These are phyloP conservation scores for Menidia beryllina DNA, from an alignment of 2,113 vertebrate genomes.

Conservation along the genomic window DNA sequence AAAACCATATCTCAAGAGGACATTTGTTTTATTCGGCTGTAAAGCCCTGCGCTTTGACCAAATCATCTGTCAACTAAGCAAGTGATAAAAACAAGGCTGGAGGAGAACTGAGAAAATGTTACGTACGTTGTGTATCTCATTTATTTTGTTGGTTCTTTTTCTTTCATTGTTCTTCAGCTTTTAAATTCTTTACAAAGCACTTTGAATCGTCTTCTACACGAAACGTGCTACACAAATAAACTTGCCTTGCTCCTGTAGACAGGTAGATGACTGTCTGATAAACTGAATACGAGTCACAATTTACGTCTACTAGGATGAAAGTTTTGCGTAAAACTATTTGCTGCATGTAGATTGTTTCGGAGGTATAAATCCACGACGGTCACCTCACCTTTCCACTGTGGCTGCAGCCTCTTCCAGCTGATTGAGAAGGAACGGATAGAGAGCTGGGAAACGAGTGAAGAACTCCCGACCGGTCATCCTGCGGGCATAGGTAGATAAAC, in stretches of 20 bases:
- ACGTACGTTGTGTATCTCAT: too few relatives aligned
- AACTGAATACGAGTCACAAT: conserved; percentile 12
- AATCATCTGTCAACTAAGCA: conserved; percentile 28
- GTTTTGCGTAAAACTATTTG: conserved; percentile 27
- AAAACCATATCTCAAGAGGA: conserved; percentile 23
- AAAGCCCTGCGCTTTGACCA: conserved; percentile 29
- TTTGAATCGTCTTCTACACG: too few relatives aligned
- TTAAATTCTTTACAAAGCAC: too few relatives aligned
- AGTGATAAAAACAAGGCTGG: conserved; percentile 14
- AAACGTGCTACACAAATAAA: too few relatives aligned
- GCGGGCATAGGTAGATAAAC: conserved; percentile 9
- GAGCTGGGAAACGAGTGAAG: conserved; percentile 93
- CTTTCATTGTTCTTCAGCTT: too few relatives aligned
- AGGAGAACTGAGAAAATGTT: conserved; percentile 1
- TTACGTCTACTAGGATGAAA: conserved; percentile 25
- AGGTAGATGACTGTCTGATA: background rate
- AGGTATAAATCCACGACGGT: background rate
- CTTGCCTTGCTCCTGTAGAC: too few relatives aligned
- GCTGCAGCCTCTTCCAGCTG: conserved; percentile 88
- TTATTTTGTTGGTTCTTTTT: too few relatives aligned
- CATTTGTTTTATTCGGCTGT: conserved; percentile 34
- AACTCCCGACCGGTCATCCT: conserved; percentile 98
- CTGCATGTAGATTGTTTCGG: background rate
- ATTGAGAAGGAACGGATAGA: conserved; percentile 93
- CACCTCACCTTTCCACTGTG: conserved; percentile 89